A percentile compares a stretch with the other conserved stretches of the same genome.
phyloP scores from a whole-genome alignment of 2,888 invertebrate genomes.

The Sacculina carcini region DNA sequence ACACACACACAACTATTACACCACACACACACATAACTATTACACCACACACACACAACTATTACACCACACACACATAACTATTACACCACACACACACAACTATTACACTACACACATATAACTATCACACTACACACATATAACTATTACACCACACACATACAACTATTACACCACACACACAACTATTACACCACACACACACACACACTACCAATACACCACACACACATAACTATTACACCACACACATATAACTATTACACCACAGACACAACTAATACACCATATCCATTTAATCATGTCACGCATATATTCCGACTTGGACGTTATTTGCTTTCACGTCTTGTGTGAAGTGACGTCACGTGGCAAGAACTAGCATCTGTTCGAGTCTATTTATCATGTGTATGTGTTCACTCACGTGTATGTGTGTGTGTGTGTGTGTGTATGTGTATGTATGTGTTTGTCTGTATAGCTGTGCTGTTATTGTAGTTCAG shows the following conservation, averaged over 20 bases:
- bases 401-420: neutral
- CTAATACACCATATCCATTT: no score
- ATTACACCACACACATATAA: no score
- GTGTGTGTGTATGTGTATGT: constrained; percentile 4
- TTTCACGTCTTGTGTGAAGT: no score
- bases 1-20: neutral
- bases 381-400: no score
- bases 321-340: no score
- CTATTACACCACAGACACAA: no score
- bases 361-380: no score
- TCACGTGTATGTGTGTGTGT: neutral
- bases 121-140: neutral
- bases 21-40: neutral
- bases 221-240: neutral
- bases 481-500: no score
- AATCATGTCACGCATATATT: no score
- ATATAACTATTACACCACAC: neutral
- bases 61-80: no score
- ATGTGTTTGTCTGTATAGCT: constrained; percentile 3
- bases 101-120: neutral
- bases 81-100: neutral
- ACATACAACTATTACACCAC: neutral
- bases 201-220: neutral
- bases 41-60: no score
- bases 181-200: neutral